Base-by-base conservation (phyloP, 2,113 vertebrate genomes). In the Echinops telfairi region DNA sequence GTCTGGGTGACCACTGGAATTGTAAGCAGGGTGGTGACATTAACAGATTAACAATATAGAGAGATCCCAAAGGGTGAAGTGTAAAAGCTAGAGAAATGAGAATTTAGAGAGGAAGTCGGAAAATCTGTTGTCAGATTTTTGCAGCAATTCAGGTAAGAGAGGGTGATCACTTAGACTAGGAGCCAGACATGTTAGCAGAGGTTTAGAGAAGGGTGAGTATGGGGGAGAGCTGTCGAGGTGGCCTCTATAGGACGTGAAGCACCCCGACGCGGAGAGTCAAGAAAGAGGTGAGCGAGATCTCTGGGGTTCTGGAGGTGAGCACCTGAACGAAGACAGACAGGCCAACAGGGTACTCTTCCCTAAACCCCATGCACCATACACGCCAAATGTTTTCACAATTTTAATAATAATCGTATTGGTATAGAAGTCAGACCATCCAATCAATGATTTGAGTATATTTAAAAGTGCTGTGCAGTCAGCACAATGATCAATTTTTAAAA, bases 201-300 rank as follows among this genome's bases (percentile, higher is more conserved):
- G 4, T 8, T n/a, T 33, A 29, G 80, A 62, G 64, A 80, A 31
- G 33, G 0, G 7, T 17, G 6, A 1, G 5, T 53, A 15, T 3
- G 6, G 31, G 38, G 27, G 31, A 47, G 10, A 68, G 2, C 10
- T 10, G 43, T 29, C 40, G 11, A 23, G 4, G 7, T 4, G n/a
- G 23, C 6, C 6, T 23, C 14, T 17, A 19, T 10, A 23, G 5
- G 47, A 12, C 10, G 9, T 14, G 47, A 7, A 9, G 9, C 47
- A 53, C 47, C 47, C 47, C 16, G 19, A 58, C 1, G 38, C 40
- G 0, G 3, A 43, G 57, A 20, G 20, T 12, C n/a, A 80, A 40
- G 71, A 22, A 25, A 40, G 73, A 83, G 7, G 0, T 1, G 31
- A n/a, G 86, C 31, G 3, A 16, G 75, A 38, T 12, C 0, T 8